A percentile compares a stretch with the other conserved stretches of the same genome.
phyloP scores from a whole-genome alignment of 2,797 vertebrate species.

The Bradypodion pumilum region DNA sequence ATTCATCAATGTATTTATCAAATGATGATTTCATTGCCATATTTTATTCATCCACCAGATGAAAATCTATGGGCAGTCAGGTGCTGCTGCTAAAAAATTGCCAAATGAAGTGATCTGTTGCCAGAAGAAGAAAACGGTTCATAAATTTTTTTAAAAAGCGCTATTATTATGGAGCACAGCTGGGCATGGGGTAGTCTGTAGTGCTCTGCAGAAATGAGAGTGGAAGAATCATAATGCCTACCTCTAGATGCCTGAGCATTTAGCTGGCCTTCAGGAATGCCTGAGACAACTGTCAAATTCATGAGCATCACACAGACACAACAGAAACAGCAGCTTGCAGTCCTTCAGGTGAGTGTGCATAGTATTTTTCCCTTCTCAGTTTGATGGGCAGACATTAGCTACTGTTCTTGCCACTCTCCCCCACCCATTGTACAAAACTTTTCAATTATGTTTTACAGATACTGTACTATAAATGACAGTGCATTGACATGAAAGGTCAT shows the following conservation, averaged over 20 bases:
- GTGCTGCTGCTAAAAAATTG: too few relatives aligned
- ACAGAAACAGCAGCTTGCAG: not conserved
- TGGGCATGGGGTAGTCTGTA: not conserved
- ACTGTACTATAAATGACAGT: conserved; percentile 26
- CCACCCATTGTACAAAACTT: not conserved
- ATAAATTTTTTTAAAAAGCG: too few relatives aligned
- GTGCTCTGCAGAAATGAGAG: not conserved
- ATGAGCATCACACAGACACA: not conserved
- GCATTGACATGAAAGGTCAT: not conserved
- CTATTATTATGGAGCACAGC: too few relatives aligned
- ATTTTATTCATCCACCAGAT: too few relatives aligned
- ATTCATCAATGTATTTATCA: too few relatives aligned
- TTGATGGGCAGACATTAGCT: conserved; percentile 4
- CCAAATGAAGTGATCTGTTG: too few relatives aligned
- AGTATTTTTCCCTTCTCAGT: conserved; percentile 8
- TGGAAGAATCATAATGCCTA: not conserved
- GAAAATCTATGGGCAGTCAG: too few relatives aligned
- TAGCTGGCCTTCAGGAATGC: not conserved
- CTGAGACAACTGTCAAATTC: not conserved
- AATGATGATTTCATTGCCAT: too few relatives aligned
- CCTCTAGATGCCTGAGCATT: not conserved
- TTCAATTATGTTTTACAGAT: conserved; percentile 18
- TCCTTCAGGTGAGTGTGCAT: not conserved
- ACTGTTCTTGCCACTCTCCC: conserved; percentile 11
- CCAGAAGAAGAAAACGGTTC: too few relatives aligned